phyloP scores from a whole-genome alignment of 92 coral and sea anemone species.

The Plumapathes pennacea region DNA sequence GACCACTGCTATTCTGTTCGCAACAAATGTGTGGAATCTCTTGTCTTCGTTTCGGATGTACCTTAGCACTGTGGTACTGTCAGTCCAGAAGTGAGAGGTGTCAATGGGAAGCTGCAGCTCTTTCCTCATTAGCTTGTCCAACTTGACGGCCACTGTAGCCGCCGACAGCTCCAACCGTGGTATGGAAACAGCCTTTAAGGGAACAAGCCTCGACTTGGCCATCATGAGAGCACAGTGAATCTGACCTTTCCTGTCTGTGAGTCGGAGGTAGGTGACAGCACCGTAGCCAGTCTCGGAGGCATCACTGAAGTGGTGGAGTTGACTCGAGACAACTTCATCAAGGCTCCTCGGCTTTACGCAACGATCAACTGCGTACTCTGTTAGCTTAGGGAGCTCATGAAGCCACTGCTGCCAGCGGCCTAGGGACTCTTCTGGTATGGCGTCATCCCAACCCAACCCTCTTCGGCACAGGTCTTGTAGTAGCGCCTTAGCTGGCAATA shows the following conservation, averaged over 20 bases:
- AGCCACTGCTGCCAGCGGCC: conserved; percentile 24
- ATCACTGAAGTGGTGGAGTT: conserved; percentile 23
- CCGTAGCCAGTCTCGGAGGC: conserved; percentile 34
- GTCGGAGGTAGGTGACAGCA: conserved; percentile 18
- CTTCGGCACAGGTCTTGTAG: conserved; percentile 28
- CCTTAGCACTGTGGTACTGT: conserved; percentile 42
- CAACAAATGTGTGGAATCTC: conserved; percentile 23
- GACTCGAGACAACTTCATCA: neutral
- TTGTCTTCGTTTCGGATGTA: conserved; percentile 34
- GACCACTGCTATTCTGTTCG: conserved; percentile 5
- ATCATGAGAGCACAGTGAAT: conserved; percentile 22
- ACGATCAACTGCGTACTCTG: conserved; percentile 6
- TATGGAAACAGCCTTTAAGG: conserved; percentile 11
- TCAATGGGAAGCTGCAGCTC: conserved; percentile 10
- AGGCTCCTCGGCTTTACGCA: conserved; percentile 14
- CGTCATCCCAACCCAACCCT: conserved; percentile 18
- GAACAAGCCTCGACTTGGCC: conserved; percentile 16
- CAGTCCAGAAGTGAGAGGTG: conserved; percentile 21
- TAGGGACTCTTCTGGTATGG: conserved; percentile 4
- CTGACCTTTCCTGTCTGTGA: conserved; percentile 4
- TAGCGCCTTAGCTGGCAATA: conserved; percentile 18
- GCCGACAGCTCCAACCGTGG: conserved; percentile 30
- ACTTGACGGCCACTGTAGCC: conserved; percentile 6
- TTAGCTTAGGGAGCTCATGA: neutral
- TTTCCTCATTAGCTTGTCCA: conserved; percentile 11